Evolutionary conservation across 2,888 invertebrate genomes (phyloP).

Genomic region (Trissolcus japonicus): DNA sequence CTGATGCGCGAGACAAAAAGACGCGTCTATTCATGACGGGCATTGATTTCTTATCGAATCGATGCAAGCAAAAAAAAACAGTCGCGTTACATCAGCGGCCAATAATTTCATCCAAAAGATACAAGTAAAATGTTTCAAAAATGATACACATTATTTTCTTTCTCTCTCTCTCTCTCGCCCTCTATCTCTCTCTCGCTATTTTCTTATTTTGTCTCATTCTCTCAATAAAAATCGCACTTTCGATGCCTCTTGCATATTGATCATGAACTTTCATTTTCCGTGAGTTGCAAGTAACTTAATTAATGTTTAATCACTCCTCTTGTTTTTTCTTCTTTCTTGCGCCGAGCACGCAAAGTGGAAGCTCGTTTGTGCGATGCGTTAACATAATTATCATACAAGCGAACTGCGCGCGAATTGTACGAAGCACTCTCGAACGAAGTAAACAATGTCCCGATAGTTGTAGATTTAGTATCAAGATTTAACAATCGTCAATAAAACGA

Average conservation of each 20-base stretch:
- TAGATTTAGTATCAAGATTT: no score
- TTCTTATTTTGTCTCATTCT: no score
- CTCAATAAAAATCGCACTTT: conserved; percentile 19
- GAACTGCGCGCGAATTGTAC: conserved; percentile 28
- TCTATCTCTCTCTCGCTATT: no score
- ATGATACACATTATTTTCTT: no score
- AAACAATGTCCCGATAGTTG: background rate
- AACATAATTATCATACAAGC: conserved; percentile 45
- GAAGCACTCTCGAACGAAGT: conserved; percentile 2
- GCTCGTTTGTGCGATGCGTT: conserved; percentile 30
- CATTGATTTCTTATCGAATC: conserved; percentile 44
- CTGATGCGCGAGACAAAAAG: conserved; percentile 47
- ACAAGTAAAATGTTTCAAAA: no score
- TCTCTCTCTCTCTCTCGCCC: background rate
- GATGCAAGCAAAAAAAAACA: conserved; percentile 37
- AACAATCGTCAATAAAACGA: no score
- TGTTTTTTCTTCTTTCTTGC: conserved; percentile 38
- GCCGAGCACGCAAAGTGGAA: conserved; percentile 31
- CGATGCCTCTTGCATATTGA: conserved; percentile 37
- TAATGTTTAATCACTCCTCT: conserved; percentile 41
- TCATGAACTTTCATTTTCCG: conserved; percentile 55
- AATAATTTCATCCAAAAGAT: conserved; percentile 6
- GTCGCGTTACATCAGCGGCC: conserved; percentile 22
- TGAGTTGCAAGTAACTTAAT: conserved; percentile 52
- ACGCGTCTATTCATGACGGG: conserved; percentile 46